Percentiles rank a stretch among this genome's conserved stretches.
These are phyloP conservation scores for Colaptes auratus DNA, from an alignment of 2,113 vertebrate genomes.

Conservation along the genomic window DNA sequence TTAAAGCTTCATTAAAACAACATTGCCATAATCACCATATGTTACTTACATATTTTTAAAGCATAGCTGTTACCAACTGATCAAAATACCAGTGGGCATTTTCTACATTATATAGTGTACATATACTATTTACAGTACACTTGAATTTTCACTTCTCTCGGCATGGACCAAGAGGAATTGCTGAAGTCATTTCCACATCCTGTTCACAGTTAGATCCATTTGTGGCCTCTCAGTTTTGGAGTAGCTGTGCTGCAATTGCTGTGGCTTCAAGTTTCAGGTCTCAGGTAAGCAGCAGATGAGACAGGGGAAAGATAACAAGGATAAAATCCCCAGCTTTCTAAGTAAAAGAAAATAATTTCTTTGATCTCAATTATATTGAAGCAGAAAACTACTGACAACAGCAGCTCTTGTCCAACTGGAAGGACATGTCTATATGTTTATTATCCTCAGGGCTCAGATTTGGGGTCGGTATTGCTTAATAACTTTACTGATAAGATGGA, in stretches of 20 bases:
- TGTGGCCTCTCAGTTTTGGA: not conserved
- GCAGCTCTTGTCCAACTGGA: not conserved
- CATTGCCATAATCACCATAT: constrained; percentile 35
- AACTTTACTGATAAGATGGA: not conserved
- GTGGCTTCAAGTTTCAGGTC: not conserved
- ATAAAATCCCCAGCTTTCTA: not conserved
- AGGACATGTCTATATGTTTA: not conserved
- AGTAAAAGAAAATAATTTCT: not conserved
- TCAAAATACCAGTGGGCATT: constrained; percentile 50
- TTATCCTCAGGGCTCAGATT: not conserved
- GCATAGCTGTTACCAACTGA: constrained; percentile 23
- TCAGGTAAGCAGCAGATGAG: not conserved
- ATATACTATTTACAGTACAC: constrained; percentile 13
- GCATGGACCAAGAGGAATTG: not conserved
- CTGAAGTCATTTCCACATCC: not conserved
- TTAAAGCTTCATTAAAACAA: constrained; percentile 53
- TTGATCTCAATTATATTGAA: not conserved
- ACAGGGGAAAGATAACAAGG: not conserved
- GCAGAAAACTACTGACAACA: not conserved
- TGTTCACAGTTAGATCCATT: not conserved
- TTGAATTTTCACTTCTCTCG: constrained; percentile 25
- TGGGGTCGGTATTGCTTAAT: not conserved
- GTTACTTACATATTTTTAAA: constrained; percentile 49
- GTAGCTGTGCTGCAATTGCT: not conserved
- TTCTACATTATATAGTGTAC: not conserved